Base-by-base conservation (phyloP, 1,140 invertebrate species). In the Scaptodrosophila lebanonensis region DNA sequence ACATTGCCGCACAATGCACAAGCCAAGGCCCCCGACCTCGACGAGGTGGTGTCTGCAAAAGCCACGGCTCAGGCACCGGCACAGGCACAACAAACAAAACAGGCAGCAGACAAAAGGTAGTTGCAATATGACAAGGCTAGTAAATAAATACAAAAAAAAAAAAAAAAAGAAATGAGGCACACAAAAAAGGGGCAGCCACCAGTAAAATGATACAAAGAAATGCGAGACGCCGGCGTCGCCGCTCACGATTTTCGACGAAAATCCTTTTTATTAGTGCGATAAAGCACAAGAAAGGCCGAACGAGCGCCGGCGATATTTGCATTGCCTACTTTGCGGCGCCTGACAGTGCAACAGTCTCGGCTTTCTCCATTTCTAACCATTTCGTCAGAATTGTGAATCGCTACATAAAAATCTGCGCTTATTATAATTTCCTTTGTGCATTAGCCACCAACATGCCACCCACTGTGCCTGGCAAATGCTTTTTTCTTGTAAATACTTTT, bases 211-310 rank as follows among this genome's bases (percentile, higher is more conserved):
- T 79, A 77, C 70, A 73, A 65, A 61, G 65, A 82, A 82, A 79
- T 73, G 56, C 68, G 68, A 82, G 65, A 79, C 52, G 60, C 33
- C 56, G 3, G 8, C 8, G 22, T 25, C 22, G 22, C 3, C 32
- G 32, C 3, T 5, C 32, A 3, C 3, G 12, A 13, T 12, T 38
- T 77, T 72, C 76, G 51, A 58, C 49, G 66, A 83, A 82, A 82
- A 82, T 82, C 75, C 75, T 82, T 82, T 79, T 83, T 83, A 82
- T 82, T 82, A 70, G 76, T 66, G 53, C 70, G 75, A 82, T 83
- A 82, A 82, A 79, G 11, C 43, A 54, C 43, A 59, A 29, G 42
- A 51, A 57, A 66, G 53, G 38, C 38, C 48, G 51, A 60, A 52
- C 40, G 32, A 39, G 42, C 27, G 35, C 16, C 44, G 59, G 51